Percentiles rank a stretch among this genome's conserved stretches.
phyloP scores from a whole-genome alignment of 2,888 invertebrate species.

The Diloba caeruleocephala region DNA sequence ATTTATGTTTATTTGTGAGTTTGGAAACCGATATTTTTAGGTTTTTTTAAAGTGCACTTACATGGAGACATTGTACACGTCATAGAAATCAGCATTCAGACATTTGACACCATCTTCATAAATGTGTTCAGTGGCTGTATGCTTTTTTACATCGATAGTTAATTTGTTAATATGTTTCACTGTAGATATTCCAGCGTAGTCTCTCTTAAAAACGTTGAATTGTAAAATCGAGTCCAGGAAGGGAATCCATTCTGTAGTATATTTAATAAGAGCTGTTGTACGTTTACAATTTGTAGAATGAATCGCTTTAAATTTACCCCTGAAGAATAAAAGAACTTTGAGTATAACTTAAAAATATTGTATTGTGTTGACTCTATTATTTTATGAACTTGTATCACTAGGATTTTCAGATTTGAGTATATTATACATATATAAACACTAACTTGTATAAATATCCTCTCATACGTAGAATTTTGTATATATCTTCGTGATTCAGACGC shows the following conservation, averaged over 20 bases:
- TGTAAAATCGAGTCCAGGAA: constrained; percentile 10
- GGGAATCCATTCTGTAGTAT: constrained; percentile 3
- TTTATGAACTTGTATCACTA: no score
- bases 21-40: no score
- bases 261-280: constrained; percentile 1
- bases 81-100: no score
- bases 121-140: no score
- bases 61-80: no score
- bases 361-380: no score
- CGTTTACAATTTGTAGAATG: background rate
- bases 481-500: constrained; percentile 8
- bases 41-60: no score
- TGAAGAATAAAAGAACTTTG: background rate
- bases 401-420: no score
- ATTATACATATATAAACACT: no score
- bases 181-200: constrained; percentile 9
- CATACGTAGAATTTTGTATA: constrained; percentile 30
- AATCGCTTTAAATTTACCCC: constrained; percentile 1
- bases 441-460: constrained; percentile 36
- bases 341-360: no score
- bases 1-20: no score
- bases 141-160: background rate
- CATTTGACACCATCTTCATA: no score
- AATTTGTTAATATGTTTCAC: constrained; percentile 3
- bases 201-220: background rate